Evolutionary conservation across 2,113 vertebrate species (phyloP).

Genomic region (Falco punctatus): DNA sequence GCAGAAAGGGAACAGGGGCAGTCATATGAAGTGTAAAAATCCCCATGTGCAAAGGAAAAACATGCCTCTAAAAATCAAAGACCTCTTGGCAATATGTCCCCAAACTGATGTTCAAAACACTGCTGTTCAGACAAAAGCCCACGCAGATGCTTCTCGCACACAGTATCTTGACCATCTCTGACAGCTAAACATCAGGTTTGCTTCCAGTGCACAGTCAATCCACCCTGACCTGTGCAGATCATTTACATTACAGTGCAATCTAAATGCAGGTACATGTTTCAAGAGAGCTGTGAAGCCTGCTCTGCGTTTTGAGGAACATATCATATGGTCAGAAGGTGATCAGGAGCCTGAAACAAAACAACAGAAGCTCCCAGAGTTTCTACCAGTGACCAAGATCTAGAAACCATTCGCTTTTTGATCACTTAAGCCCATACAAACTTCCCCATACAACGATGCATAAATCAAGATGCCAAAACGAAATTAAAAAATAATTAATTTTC

Average conservation of each 20-base stretch:
- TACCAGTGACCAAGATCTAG: not conserved
- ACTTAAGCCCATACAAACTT: not conserved
- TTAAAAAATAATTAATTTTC: not conserved
- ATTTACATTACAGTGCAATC: too few species aligned
- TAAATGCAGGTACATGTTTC: not conserved
- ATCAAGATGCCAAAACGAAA: not conserved
- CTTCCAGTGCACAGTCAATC: not conserved
- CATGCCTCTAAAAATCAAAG: not conserved
- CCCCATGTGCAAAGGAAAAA: not conserved
- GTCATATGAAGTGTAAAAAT: not conserved
- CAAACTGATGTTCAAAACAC: not conserved
- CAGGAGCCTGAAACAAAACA: not conserved
- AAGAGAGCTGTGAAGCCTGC: not conserved
- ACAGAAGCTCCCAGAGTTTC: not conserved
- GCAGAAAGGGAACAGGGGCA: not conserved
- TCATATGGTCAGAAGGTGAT: not conserved
- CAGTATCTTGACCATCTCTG: fast-evolving
- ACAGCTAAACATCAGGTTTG: not conserved
- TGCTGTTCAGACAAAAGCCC: not conserved
- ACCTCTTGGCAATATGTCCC: not conserved
- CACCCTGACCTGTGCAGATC: not conserved
- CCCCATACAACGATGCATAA: fast-evolving
- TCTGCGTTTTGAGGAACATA: not conserved
- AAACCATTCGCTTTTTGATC: not conserved
- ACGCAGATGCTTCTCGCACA: fast-evolving